Percentiles rank a stretch among this genome's conserved stretches.
These are phyloP conservation scores for Dasypus novemcinctus DNA, from an alignment of 2,113 vertebrate species.

Conservation along the genomic window DNA sequence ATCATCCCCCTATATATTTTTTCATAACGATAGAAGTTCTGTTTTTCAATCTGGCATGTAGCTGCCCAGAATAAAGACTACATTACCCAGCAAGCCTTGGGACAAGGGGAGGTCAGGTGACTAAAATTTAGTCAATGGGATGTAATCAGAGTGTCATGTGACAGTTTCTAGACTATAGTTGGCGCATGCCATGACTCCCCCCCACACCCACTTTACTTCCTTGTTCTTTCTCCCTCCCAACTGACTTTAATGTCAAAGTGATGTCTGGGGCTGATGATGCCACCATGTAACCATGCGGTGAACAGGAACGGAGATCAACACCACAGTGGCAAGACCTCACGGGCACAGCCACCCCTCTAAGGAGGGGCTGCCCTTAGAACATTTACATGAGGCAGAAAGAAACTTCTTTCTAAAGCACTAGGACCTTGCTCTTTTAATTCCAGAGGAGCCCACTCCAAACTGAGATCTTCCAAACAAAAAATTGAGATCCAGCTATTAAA, in stretches of 20 bases:
- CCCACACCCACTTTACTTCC: neutral
- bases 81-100: neutral
- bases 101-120: neutral
- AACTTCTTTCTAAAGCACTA: neutral
- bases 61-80: too few species aligned
- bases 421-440: neutral
- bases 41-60: neutral
- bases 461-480: neutral
- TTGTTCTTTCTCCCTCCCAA: neutral
- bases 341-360: neutral
- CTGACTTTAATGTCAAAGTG: neutral
- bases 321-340: neutral
- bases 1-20: neutral
- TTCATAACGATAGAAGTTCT: neutral
- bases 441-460: neutral
- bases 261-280: neutral
- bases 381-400: neutral
- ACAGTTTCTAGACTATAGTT: neutral
- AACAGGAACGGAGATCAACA: neutral
- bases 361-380: neutral
- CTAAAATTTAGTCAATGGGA: neutral
- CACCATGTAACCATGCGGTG: too few species aligned
- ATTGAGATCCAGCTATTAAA: neutral
- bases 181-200: too few species aligned
- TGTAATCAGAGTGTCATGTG: neutral